These are phyloP conservation scores for Philotrypesis tridentata DNA, from an alignment of 1,140 invertebrate species.

Conservation along the genomic window DNA sequence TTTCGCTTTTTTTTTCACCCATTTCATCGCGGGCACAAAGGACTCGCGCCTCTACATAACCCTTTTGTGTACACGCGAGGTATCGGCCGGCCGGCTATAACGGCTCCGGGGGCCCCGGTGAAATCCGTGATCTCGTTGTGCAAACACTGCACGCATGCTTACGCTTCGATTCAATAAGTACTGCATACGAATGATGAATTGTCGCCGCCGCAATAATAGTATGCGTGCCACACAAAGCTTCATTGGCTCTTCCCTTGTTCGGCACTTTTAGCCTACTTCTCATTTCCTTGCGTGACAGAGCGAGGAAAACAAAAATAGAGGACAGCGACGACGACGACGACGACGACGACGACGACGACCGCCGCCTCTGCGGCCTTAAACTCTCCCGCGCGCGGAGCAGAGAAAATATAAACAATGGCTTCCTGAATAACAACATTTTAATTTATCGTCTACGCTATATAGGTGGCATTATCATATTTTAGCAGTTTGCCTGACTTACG, in stretches of 20 bases:
- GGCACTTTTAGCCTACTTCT: not conserved
- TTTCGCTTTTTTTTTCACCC: constrained; percentile 8
- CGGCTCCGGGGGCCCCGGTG: not conserved
- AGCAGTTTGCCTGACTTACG: not conserved
- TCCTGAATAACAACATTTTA: not conserved
- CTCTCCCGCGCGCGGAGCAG: too few species aligned
- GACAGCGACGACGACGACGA: too few species aligned
- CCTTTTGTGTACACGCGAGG: not conserved
- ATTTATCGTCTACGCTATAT: not conserved
- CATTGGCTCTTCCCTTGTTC: not conserved
- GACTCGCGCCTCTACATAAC: not conserved
- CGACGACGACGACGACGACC: too few species aligned
- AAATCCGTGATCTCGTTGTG: not conserved
- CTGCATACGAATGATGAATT: not conserved
- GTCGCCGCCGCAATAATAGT: not conserved
- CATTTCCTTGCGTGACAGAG: not conserved
- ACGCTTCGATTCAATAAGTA: not conserved
- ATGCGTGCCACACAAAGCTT: not conserved
- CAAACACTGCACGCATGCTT: not conserved
- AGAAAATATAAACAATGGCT: not conserved
- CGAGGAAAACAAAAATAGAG: not conserved
- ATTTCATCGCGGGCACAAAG: not conserved
- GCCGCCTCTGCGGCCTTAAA: not conserved
- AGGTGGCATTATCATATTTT: too few species aligned
- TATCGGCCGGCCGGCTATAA: not conserved